phyloP scores from a whole-genome alignment of 1,140 invertebrate species.

The Atta texana region DNA sequence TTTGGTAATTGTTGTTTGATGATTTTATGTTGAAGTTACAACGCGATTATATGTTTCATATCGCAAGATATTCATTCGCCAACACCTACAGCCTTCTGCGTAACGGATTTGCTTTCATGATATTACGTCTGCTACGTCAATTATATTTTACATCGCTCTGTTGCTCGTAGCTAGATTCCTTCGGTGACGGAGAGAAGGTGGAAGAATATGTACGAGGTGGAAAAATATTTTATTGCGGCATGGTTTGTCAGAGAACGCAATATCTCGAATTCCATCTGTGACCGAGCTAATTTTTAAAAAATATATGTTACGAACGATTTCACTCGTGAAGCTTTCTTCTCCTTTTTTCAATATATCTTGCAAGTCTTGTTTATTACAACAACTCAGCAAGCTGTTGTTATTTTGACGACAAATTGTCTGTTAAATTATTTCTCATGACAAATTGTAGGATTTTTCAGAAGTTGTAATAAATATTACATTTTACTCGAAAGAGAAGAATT shows the following conservation, averaged over 20 bases:
- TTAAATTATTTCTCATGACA: background rate
- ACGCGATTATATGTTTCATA: background rate
- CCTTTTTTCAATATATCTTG: background rate
- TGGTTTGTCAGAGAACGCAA: conserved; percentile 1
- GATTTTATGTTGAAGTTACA: background rate
- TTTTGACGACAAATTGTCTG: background rate
- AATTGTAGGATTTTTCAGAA: background rate
- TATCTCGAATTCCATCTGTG: conserved; percentile 23
- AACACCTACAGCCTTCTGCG: background rate
- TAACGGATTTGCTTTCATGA: conserved; percentile 43
- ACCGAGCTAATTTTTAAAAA: background rate
- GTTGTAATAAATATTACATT: conserved; percentile 1
- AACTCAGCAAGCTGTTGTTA: too few relatives aligned
- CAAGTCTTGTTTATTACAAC: background rate
- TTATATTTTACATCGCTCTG: conserved; percentile 51
- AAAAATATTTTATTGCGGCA: conserved; percentile 57
- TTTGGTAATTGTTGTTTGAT: background rate
- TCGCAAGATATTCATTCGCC: background rate
- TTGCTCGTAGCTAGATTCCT: conserved; percentile 42
- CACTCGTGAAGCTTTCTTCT: background rate
- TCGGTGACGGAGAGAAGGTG: background rate
- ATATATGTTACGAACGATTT: background rate
- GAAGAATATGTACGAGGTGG: conserved; percentile 27
- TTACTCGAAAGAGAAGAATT: background rate
- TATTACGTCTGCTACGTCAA: conserved; percentile 43